phyloP scores from a whole-genome alignment of 2,888 invertebrate genomes.

The Limnephilus rhombicus region DNA sequence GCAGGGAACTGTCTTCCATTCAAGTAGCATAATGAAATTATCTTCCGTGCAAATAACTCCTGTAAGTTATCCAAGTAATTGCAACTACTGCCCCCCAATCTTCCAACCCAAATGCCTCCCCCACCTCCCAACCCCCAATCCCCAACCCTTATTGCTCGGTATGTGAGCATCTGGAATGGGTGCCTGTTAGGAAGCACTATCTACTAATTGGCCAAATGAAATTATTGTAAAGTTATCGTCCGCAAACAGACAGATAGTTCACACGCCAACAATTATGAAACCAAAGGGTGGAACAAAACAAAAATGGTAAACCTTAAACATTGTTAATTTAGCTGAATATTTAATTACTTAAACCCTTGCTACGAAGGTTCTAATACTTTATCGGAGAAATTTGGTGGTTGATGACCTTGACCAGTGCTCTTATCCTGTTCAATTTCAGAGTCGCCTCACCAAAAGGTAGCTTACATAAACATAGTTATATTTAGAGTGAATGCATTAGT shows the following conservation, averaged over 20 bases:
- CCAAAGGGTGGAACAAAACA: background rate
- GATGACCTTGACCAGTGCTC: background rate
- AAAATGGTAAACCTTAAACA: background rate
- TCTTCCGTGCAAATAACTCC: background rate
- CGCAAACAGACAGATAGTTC: constrained; percentile 54
- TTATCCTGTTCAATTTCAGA: background rate
- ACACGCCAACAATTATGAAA: constrained; percentile 24
- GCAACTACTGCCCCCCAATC: background rate
- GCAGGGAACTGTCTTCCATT: background rate
- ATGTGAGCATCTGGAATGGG: constrained; percentile 22
- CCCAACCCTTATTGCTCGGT: constrained; percentile 13
- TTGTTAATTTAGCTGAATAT: background rate
- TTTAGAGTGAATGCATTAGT: background rate
- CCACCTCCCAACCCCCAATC: constrained; percentile 34
- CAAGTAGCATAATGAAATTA: constrained; percentile 14
- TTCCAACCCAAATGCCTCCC: background rate
- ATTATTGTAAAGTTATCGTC: constrained; percentile 61
- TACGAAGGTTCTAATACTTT: background rate
- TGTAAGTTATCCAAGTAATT: constrained; percentile 34
- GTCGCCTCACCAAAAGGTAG: background rate
- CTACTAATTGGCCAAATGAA: constrained; percentile 64
- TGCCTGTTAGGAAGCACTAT: constrained; percentile 53
- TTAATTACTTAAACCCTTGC: background rate
- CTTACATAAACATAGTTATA: background rate
- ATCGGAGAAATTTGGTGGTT: background rate